A percentile compares a stretch with the other conserved stretches of the same genome.
phyloP scores from a whole-genome alignment of 2,113 vertebrate genomes.

The Carassius auratus region DNA sequence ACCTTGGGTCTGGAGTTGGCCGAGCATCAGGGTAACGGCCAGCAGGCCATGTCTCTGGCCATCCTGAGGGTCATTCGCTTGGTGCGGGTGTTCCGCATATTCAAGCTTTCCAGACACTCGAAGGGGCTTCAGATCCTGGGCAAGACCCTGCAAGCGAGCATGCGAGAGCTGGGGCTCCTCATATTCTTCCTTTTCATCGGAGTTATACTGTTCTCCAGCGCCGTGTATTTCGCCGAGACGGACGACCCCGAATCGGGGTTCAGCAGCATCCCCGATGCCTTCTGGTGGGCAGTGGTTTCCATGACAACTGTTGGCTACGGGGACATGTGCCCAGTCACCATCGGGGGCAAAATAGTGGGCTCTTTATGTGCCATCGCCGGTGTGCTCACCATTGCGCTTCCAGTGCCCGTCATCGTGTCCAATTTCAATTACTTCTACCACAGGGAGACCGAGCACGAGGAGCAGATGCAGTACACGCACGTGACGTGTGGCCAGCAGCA shows the following conservation, averaged over 20 bases:
- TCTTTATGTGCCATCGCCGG: slow-evolving; percentile 93
- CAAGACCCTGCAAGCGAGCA: slow-evolving; percentile 89
- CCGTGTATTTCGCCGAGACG: slow-evolving; percentile 95
- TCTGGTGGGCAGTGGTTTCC: slow-evolving; percentile 97
- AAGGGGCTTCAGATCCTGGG: slow-evolving; percentile 94
- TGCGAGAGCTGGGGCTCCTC: slow-evolving; percentile 91
- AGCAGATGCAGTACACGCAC: slow-evolving; percentile 89
- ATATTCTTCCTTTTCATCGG: slow-evolving; percentile 97
- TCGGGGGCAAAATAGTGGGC: slow-evolving; percentile 95
- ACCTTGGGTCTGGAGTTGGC: slow-evolving; percentile 89
- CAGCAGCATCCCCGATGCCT: slow-evolving; percentile 92
- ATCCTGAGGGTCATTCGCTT: slow-evolving; percentile 91
- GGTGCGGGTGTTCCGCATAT: slow-evolving; percentile 92
- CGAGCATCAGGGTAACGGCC: slow-evolving; percentile 87
- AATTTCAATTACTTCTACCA: slow-evolving; percentile 99
- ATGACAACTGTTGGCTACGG: slow-evolving; percentile 97
- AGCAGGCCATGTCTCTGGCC: slow-evolving; percentile 93
- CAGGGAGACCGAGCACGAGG: slow-evolving; percentile 92
- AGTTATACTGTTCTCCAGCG: slow-evolving; percentile 94
- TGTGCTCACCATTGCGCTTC: slow-evolving; percentile 91
- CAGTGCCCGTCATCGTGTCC: slow-evolving; percentile 93
- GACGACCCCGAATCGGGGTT: slow-evolving; percentile 88
- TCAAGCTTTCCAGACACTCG: slow-evolving; percentile 94
- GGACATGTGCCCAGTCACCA: slow-evolving; percentile 94
- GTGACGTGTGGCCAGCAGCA: slow-evolving; percentile 90